Evolutionary conservation across 2,797 vertebrate species (phyloP), one percentile per base, ranked within the genome.

Genomic region (Menidia menidia): DNA sequence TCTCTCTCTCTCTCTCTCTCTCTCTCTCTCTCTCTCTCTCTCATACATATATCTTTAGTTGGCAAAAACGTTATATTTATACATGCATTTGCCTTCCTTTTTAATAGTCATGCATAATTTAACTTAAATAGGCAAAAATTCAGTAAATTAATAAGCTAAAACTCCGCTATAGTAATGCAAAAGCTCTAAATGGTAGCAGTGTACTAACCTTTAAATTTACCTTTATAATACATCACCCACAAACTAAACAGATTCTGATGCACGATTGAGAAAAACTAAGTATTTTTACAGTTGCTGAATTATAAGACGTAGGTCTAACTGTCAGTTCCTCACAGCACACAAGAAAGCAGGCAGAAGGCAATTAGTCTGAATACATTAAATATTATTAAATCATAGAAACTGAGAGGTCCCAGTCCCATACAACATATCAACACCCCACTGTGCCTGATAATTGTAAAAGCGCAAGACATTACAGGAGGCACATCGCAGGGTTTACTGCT

Each of bases 401-500:
- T 60, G 79, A 62, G 32, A 30, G 60, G 50, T 53, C 77, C 76
- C 63, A 39, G 10, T 16, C 59, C 77, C 66, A 71, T 10, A 35
- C 9, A 3, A 48, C 6, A 51, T 18, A 60, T 66, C 80, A 78
- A 84, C 82, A 80, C 81, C 89, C 89, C 75, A 74, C 90, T 86
- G 88, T 52, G 89, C 85, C 79, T 75, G 84, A 91, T 93, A 89
- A 93, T 87, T 85, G 90, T 75, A 85, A 84, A 91, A 86, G 85
- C 87, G 84, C 68, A 68, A 73, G 89, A 89, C 89, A 93, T 92
- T 93, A 92, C 92, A 92, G 87, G 67, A 83, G 81, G 56, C 85
- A 72, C 73, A 77, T 90, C 84, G 75, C 87, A 78, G 77, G 39
- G 89, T 68, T 25, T 67, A 60, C 61, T 68, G 77, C 85, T 89